Evolutionary conservation across 1,140 invertebrate species (phyloP), one percentile per base, ranked within the genome.

Genomic region (Sweltsa coloradensis): DNA sequence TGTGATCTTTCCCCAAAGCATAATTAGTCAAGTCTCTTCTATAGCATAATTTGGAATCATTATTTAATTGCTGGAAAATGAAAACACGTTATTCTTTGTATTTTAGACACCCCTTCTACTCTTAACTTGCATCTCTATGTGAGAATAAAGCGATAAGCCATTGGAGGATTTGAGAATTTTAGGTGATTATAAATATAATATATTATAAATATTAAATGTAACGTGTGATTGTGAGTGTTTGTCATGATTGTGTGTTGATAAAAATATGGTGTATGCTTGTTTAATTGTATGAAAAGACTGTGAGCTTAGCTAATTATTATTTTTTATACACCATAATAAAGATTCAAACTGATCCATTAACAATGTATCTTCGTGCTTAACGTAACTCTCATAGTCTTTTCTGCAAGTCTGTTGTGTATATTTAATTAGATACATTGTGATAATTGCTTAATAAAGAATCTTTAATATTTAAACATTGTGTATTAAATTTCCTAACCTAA

Each of bases 101-200:
- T n/a, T n/a, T n/a, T n/a, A n/a, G n/a, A n/a, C n/a, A n/a, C n/a
- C n/a, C n/a, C n/a, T n/a, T n/a, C n/a, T n/a, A n/a, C n/a, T n/a
- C n/a, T n/a, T n/a, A n/a, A n/a, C n/a, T n/a, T n/a, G n/a, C n/a
- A n/a, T n/a, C n/a, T n/a, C n/a, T n/a, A n/a, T n/a, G n/a, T n/a
- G n/a, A n/a, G n/a, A n/a, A n/a, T n/a, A n/a, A n/a, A 36, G 13
- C 27, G n/a, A 11, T 24, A 24, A 49, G 47, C 47, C 41, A 45
- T 43, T 49, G 47, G 47, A 49, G 39, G 47, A 49, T 49, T 27
- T 49, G 47, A 31, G 39, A 25, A 16, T 44, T 49, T 49, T 44
- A 49, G 27, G 36, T 13, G 29, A 44, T 43, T 49, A 44, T 42
- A 49, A 31, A 49, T 49, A 29, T 49, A 42, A 40, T 46, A 46